Evolutionary conservation across 2,797 vertebrate genomes (phyloP), one percentile per base, ranked within the genome.

Genomic region (Premnoplex brunnescens): DNA sequence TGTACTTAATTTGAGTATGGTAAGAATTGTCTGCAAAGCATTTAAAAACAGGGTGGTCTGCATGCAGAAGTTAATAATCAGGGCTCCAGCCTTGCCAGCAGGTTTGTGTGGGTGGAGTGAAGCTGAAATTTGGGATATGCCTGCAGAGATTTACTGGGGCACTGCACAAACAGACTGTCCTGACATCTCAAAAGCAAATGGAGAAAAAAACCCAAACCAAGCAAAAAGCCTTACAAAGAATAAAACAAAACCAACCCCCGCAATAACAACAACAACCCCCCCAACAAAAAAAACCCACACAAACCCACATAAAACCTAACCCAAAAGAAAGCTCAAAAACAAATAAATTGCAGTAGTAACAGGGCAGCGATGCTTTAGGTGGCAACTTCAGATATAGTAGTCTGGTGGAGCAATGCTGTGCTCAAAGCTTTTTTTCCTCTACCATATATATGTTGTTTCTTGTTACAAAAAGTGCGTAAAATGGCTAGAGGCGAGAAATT

Each of bases 21-120:
- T 67, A 71, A 60, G 24, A 74, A 37, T 16, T n/a, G 18, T 72
- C 32, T 89, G 66, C 30, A 55, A 39, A 78, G 18, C n/a, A 7
- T 44, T 56, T 67, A 22, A 26, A 36, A 72, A 12, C 20, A 51
- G 63, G 36, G 48, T 30, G 26, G 19, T 73, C 48, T 80, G 34
- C 9, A 4, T 3, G 4, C 17, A 23, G 24, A 19, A n/a, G 30
- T 28, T 73, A 17, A 22, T 62, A 62, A 12, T 52, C 8, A 8
- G 9, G 10, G 15, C 21, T 17, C 21, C 41, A 18, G 17, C 39
- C 37, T 83, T 44, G 28, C 27, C 14, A 4, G 27, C 12, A 54
- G 14, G 20, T 46, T 39, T 78, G 23, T 54, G 46, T 46, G 41
- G 15, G 9, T 24, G 20, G 11, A 66, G 5, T 0, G 0, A 64